Evolutionary conservation across 2,888 invertebrate species (phyloP), one percentile per base, ranked within the genome.

Genomic region (Allophyes oxyacanthae): DNA sequence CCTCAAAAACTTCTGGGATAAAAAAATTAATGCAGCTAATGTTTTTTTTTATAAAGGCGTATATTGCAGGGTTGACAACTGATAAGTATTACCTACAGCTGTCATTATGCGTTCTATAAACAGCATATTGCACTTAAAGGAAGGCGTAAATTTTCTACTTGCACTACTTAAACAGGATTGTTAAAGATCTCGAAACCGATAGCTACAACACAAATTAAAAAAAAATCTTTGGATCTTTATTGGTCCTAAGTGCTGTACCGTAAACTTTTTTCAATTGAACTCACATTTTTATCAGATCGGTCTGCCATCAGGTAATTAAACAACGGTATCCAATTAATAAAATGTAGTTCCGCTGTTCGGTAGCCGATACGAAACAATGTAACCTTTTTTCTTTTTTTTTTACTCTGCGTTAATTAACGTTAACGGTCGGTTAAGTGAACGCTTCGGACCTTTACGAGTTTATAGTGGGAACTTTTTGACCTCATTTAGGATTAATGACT

Each of bases 261-360:
- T 70, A 65, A 67, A 70, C 59, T 65, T 64, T 68, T 66, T 68
- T 72, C 63, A 71, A 67, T 67, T 71, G 57, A 65, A 67, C 56
- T 62, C 55, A 62, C 59, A 63, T 72, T 78, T 79, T 85, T 84
- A 82, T 84, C 85, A 70, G 84, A 84, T 85, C 79, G 73, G 77
- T 80, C 75, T 78, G 78, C 78, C 81, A 83, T 83, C 82, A 77
- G 83, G 86, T 91, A 91, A 92, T 91, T 90, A 90, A 90, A 88
- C 84, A 82, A 81, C 84, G 83, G 82, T 82, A 77, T 84, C 87
- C 91, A 92, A 92, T 92, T 92, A 91, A 91, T 89, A 78, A 88
- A 91, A 90, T 88, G 90, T 89, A 87, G 83, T 87, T 87, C 81
- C 82, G 79, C 81, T 71, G 72, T 62, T 71, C 77, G 57, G 75